Evolutionary conservation across 2,113 vertebrate genomes (phyloP).

Genomic region (Amazona guildingii): DNA sequence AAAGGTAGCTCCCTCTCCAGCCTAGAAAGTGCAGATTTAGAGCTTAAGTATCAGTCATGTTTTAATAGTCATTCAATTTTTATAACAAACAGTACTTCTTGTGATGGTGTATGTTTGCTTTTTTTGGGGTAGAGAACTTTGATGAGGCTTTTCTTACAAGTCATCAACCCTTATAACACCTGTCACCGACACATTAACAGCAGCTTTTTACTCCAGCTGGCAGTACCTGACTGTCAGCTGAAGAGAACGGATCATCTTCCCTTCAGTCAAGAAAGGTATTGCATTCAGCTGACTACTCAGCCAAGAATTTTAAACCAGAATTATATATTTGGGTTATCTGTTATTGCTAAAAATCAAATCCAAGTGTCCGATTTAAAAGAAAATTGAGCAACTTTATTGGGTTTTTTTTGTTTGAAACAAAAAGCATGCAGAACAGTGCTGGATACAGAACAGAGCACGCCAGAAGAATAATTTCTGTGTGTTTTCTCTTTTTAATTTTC

Average conservation of each 20-base stretch:
- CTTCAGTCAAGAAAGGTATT: background rate
- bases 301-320: background rate
- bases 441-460: background rate
- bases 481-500: background rate
- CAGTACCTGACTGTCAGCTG: background rate
- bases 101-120: background rate
- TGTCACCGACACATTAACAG: background rate
- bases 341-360: background rate
- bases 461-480: background rate
- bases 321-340: background rate
- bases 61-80: background rate
- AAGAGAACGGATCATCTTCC: background rate
- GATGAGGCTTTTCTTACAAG: background rate
- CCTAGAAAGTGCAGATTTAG: background rate
- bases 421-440: background rate
- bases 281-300: background rate
- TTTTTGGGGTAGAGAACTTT: background rate
- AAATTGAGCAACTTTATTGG: background rate
- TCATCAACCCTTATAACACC: background rate
- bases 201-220: background rate
- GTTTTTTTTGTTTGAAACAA: background rate
- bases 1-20: background rate
- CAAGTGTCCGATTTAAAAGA: background rate
- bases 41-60: background rate
- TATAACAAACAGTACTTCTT: background rate